Base-by-base conservation (phyloP, 2,113 vertebrate genomes). In the Dicentrarchus labrax region DNA sequence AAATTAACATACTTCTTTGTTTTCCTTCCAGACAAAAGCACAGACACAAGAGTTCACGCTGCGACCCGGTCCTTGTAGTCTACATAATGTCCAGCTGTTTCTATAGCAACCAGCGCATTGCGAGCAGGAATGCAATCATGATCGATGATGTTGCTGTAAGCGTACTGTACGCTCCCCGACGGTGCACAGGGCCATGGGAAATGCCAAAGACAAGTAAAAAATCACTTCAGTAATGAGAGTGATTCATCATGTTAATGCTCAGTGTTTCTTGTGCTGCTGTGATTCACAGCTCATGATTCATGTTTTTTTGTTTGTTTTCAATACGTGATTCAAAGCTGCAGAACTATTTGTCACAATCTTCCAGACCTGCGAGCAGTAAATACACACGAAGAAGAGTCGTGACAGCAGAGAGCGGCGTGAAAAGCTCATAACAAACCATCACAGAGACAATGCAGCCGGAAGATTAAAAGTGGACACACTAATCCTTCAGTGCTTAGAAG, bases 221-320 rank as follows among this genome's bases (percentile, higher is more conserved):
- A 47, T 56, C 13, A 4, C 57, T 24, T 22, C 10, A n/a, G 24
- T 53, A 21, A 53, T 17, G 59, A 21, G 24, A 61, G 21, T 70
- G 83, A 78, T 75, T 86, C 83, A 86, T 56, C 51, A 4, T 2
- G 45, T 41, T 16, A n/a, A 22, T 0, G 22, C 22, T 3, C 36
- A 17, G 12, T 8, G 50, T 53, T 57, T 9, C 51, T 17, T 38
- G 39, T 72, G 61, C 38, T 6, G 2, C 39, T 13, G 1, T 76
- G 78, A 85, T 59, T 80, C 83, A 71, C n/a, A 8, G 11, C 8
- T 62, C 51, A 45, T 82, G 82, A 82, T 78, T 88, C 82, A 82
- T 38, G 64, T 43, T 72, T 21, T 57, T 19, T 24, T 65, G 41
- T 78, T 82, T 62, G n/a, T 74, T 62, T 66, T 83, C 13, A 65